Conservation (phyloP, 2,888 invertebrate genomes). For the Eupsilia transversa region DNA sequence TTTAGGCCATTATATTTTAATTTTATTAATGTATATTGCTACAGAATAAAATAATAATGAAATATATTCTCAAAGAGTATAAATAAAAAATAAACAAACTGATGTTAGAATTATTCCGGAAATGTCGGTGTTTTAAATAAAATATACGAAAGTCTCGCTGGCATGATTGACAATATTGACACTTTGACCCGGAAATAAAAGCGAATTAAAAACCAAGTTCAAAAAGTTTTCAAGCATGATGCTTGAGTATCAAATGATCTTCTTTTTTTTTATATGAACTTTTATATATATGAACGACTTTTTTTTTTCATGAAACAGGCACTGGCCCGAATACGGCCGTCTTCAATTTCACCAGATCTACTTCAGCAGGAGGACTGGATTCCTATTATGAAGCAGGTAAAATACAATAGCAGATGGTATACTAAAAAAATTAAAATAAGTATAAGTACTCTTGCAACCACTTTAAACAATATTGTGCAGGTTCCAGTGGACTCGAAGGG, state of each 20-base stretch:
- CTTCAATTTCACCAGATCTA: slow-evolving; percentile 16
- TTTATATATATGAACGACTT: too few relatives aligned
- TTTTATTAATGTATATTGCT: too few relatives aligned
- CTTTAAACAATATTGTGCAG: background rate
- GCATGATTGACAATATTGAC: background rate
- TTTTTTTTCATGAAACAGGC: too few relatives aligned
- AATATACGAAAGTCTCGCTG: background rate
- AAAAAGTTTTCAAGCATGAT: background rate
- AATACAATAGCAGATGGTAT: background rate
- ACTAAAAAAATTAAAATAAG: background rate
- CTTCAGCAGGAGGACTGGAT: slow-evolving; percentile 40
- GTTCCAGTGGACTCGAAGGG: too few relatives aligned
- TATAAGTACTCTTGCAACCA: background rate
- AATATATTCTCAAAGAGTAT: too few relatives aligned
- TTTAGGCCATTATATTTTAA: too few relatives aligned
- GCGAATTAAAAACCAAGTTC: too few relatives aligned
- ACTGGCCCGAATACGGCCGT: slow-evolving; percentile 4
- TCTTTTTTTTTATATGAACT: too few relatives aligned
- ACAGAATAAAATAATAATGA: too few relatives aligned
- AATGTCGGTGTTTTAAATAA: background rate
- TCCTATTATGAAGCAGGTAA: slow-evolving; percentile 49
- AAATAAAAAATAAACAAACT: too few relatives aligned
- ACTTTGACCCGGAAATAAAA: too few relatives aligned
- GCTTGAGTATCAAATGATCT: too few relatives aligned
- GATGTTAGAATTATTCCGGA: background rate